Percentiles rank a stretch among this genome's conserved stretches.
phyloP scores from a whole-genome alignment of 1,140 invertebrate species.

The Melitaea cinxia region DNA sequence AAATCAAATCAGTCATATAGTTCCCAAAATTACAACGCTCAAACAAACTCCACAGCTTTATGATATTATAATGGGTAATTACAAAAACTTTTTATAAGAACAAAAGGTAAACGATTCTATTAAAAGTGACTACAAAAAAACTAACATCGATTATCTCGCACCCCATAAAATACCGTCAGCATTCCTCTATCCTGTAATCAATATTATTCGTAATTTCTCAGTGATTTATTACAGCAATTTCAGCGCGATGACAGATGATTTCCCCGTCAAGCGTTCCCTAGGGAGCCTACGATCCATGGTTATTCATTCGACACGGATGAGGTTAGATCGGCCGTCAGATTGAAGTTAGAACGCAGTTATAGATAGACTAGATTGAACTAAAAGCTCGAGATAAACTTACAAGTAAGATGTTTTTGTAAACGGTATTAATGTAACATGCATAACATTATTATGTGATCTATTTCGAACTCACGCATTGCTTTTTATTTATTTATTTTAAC shows the following conservation, averaged over 20 bases:
- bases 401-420: not conserved
- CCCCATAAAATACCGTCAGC: constrained; percentile 18
- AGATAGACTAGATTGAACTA: not conserved
- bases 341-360: constrained; percentile 13
- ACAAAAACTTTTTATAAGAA: not conserved
- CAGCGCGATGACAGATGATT: constrained; percentile 45
- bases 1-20: too few relatives aligned
- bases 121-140: not conserved
- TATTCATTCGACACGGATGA: constrained; percentile 55
- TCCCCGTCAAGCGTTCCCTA: constrained; percentile 53
- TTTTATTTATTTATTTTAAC: too few relatives aligned
- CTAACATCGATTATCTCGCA: constrained; percentile 2
- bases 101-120: not conserved
- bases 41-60: too few relatives aligned
- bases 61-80: too few relatives aligned
- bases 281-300: constrained; percentile 44
- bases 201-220: constrained; percentile 23
- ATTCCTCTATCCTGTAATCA: constrained; percentile 24
- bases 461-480: too few relatives aligned
- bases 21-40: too few relatives aligned
- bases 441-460: not conserved
- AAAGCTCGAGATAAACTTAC: not conserved
- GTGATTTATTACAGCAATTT: constrained; percentile 58
- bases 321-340: constrained; percentile 28
- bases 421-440: too few relatives aligned